phyloP scores from a whole-genome alignment of 2,113 vertebrate species.

The Gallinago jamesoni region DNA sequence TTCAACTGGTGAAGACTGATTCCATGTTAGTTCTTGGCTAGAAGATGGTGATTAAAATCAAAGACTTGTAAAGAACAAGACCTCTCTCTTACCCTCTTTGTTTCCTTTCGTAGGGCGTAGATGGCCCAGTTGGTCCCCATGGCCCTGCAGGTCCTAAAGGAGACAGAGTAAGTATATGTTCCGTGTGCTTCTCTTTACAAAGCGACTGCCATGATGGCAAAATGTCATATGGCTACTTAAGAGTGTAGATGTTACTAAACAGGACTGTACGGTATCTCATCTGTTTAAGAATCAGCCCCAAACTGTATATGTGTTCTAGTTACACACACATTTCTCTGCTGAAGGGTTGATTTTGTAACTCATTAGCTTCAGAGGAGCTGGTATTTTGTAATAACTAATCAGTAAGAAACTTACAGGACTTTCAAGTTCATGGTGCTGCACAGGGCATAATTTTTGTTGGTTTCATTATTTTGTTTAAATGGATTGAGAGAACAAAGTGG shows the following conservation, averaged over 20 bases:
- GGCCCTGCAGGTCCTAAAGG: constrained; percentile 98
- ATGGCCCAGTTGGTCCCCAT: constrained; percentile 89
- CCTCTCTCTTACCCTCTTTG: neutral
- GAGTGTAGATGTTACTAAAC: neutral
- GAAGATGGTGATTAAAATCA: neutral
- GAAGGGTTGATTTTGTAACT: neutral
- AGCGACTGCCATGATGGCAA: neutral
- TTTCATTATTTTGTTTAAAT: neutral
- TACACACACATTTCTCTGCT: neutral
- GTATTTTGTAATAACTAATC: neutral
- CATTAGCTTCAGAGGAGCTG: neutral
- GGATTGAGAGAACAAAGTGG: neutral
- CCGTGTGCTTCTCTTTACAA: neutral
- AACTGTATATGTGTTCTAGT: rapidly evolving
- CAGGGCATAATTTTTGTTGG: neutral
- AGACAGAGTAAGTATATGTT: constrained; percentile 86
- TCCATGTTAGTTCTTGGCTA: constrained; percentile 17
- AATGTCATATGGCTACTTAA: neutral
- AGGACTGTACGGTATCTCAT: neutral
- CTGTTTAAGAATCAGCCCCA: neutral
- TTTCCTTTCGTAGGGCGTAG: constrained; percentile 81
- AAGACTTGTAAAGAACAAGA: neutral
- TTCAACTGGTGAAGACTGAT: neutral
- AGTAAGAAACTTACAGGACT: neutral
- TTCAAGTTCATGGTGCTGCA: neutral